Base-by-base conservation (phyloP, 2,113 vertebrate genomes). In the Eclectus roratus region DNA sequence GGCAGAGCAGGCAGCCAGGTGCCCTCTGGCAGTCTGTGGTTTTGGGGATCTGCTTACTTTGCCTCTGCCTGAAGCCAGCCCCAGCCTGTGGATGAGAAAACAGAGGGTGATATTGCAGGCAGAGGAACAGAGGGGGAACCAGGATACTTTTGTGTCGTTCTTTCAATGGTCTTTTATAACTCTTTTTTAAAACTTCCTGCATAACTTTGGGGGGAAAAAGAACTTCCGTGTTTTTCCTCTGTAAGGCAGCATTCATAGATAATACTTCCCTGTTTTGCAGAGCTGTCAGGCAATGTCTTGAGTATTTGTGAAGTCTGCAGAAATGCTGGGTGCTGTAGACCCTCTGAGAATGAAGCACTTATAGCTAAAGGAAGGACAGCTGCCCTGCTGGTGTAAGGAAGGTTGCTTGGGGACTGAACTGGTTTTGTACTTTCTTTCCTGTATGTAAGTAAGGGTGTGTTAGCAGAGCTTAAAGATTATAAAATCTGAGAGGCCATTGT, bases 1-100 rank as follows among this genome's bases (percentile, higher is more conserved):
- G 88, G 91, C 92, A 90, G 85, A 93, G 72, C 79, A 88, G 88
- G 88, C 91, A 90, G 94, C 92, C 91, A 94, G 95, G 95, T 95
- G 80, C 95, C 94, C 96, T 93, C 82, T 49, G 85, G 94, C 95
- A 94, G 58, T 95, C 92, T 92, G 85, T 5, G 3, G 88, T 64
- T 94, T 80, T 95, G 0, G 0, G 78, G 88, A 91, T 94, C 82
- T 80, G 85, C 91, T 93, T 56, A 3, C 52, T 93, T 66, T 91
- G 90, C 82, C 58, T 88, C 58, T 91, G 90, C 64, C 74, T 66
- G 60, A 61, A 95, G 94, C 79, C 92, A 88, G 37, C 44, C 53
- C 79, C 58, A 92, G 92, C 88, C 88, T 80, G 63, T 20, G 88
- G 88, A 74, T 65, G 46, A 68, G 79, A 83, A 90, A 74, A 55